Base-by-base conservation (phyloP, 1,140 invertebrate genomes). In the Lasioglossum albipes region DNA sequence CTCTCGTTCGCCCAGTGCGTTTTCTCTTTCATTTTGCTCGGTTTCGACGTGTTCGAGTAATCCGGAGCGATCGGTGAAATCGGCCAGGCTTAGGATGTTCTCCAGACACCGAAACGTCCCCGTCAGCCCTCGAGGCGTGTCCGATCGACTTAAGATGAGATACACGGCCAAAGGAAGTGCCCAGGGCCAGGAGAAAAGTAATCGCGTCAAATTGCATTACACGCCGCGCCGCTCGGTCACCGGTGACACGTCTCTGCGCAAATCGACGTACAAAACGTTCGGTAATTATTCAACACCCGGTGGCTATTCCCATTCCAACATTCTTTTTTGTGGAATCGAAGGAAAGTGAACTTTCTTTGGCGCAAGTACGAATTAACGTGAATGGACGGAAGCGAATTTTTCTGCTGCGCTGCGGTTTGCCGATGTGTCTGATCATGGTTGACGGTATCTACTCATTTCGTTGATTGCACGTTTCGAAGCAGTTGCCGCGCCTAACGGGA, bases 131-230 rank as follows among this genome's bases (percentile, higher is more conserved):
- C 75, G 67, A 62, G 76, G 76, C 81, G 54, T 54, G 75, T 76
- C 81, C 54, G 74, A 84, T 84, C 75, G 79, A 71, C 59, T 82
- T 57, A 68, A 72, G 68, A 59, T 13, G 62, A 18, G 36, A 64
- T 66, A 13, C 45, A 27, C 54, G 27, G 20, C 18, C 20, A 41
- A 64, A 54, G n/a, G 36, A 72, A 78, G 27, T 49, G 42, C 57
- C 36, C 49, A 36, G 20, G 2, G 7, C 22, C 18, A n/a, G 36
- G 74, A 69, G 83, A 74, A 85, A 82, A 64, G 79, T 79, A 81
- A 88, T 86, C 81, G 78, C 66, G 82, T 88, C 84, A 81, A 85
- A 87, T 73, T 78, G 82, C 68, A 75, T 87, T 84, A 77, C 80
- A 75, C 64, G 75, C 52, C 22, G 54, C 64, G 75, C 52, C 22